phyloP scores from a whole-genome alignment of 64 coral and sea anemone genomes.

The Dendrophyllia cribrosa region DNA sequence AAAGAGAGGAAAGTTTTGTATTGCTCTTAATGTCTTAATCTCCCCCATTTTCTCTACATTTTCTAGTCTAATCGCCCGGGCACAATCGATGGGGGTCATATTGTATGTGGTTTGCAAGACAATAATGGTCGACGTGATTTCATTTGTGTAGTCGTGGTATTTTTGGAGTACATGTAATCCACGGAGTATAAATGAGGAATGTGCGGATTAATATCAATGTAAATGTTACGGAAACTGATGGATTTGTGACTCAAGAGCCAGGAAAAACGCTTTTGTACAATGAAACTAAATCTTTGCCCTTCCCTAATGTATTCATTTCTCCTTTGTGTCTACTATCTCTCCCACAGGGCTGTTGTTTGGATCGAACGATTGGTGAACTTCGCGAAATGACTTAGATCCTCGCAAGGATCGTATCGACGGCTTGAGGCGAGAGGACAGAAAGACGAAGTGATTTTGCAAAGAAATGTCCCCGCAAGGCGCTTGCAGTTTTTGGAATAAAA shows the following conservation, averaged over 20 bases:
- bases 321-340: conserved; percentile 11
- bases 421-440: neutral
- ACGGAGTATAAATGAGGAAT: neutral
- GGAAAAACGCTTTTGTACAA: neutral
- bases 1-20: neutral
- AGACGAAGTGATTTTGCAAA: neutral
- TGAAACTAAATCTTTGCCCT: conserved; percentile 12
- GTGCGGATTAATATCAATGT: conserved; percentile 16
- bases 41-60: neutral
- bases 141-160: neutral
- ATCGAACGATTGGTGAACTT: neutral
- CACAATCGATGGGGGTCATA: neutral
- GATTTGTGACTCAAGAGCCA: conserved; percentile 2
- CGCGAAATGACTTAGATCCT: neutral
- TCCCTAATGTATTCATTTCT: conserved; percentile 12
- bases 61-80: neutral
- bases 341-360: neutral
- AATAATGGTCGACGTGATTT: neutral
- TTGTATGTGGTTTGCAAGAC: neutral
- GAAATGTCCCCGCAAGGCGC: conserved; percentile 3
- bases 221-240: conserved; percentile 31
- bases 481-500: conserved; percentile 2
- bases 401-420: neutral
- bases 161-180: conserved; percentile 20
- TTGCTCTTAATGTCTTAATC: neutral